Evolutionary conservation across 2,113 vertebrate species (phyloP), one percentile per base, ranked within the genome.

Genomic region (Hippocampus abdominalis): DNA sequence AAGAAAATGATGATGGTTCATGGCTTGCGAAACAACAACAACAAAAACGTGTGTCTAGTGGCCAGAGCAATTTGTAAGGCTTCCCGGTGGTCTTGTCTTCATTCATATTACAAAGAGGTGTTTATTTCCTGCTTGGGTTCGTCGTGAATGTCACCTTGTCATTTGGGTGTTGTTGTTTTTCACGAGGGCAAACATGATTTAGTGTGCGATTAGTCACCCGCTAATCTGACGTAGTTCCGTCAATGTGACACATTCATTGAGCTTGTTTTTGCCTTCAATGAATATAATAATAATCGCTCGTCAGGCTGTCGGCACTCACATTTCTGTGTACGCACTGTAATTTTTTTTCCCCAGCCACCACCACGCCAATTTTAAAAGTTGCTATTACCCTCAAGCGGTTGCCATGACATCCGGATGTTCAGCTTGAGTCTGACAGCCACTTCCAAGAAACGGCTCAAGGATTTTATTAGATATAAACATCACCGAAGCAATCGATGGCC

Each of bases 371-470:
- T 63, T 62, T 76, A 81, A 81, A 57, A 84, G 77, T 79, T 83
- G 64, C 75, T 80, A 81, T 79, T 76, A 79, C 76, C 77, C 68
- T 81, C 75, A 81, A 78, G 73, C 83, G 75, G 86, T 91, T 91
- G 85, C 89, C 85, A 90, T 90, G 89, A 86, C 72, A 76, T 23
- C 36, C 18, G 12, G 4, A n/a, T n/a, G 40, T 64, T 46, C 39
- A 70, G 71, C 70, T 85, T 77, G 81, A 84, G 80, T 88, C 80
- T 68, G 66, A 56, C 9, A 16, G 64, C 51, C 61, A 68, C 73
- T 79, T 81, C 42, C 27, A 73, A 80, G 76, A 82, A 68, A 64
- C 64, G 42, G 61, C 68, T 67, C 68, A 42, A 63, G 51, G 18
- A 66, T 27, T 27, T 57, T 27, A 53, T n/a, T n/a, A 8, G 2